These are phyloP conservation scores for Callosobruchus maculatus DNA, from an alignment of 2,888 invertebrate species.

Conservation along the genomic window DNA sequence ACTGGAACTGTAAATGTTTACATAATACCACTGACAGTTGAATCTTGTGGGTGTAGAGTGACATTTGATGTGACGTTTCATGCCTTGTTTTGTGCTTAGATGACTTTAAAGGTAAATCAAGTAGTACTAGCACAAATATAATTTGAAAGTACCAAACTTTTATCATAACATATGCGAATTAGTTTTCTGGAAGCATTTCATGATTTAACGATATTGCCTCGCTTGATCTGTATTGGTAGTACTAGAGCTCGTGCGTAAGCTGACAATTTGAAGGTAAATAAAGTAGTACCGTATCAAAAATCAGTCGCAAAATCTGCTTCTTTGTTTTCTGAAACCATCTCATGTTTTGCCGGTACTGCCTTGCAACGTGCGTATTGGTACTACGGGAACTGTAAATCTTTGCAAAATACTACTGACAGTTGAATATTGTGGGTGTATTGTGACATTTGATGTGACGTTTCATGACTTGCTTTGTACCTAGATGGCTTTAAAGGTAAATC, in stretches of 20 bases:
- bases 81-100: background rate
- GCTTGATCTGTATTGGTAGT: too few relatives aligned
- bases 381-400: background rate
- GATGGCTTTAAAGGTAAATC: background rate
- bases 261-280: too few relatives aligned
- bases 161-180: too few relatives aligned
- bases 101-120: background rate
- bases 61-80: background rate
- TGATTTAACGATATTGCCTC: too few relatives aligned
- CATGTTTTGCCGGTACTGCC: background rate
- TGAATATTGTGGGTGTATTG: background rate
- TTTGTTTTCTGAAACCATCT: background rate
- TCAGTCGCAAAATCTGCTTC: background rate
- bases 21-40: background rate
- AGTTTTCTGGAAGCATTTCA: too few relatives aligned
- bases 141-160: too few relatives aligned
- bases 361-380: background rate
- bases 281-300: too few relatives aligned
- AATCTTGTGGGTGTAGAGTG: background rate
- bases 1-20: background rate
- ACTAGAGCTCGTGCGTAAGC: too few relatives aligned
- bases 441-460: background rate
- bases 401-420: background rate
- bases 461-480: background rate
- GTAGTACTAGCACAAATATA: background rate